Base-by-base conservation (phyloP, 2,113 vertebrate species). In the Psilopogon haemacephalus region DNA sequence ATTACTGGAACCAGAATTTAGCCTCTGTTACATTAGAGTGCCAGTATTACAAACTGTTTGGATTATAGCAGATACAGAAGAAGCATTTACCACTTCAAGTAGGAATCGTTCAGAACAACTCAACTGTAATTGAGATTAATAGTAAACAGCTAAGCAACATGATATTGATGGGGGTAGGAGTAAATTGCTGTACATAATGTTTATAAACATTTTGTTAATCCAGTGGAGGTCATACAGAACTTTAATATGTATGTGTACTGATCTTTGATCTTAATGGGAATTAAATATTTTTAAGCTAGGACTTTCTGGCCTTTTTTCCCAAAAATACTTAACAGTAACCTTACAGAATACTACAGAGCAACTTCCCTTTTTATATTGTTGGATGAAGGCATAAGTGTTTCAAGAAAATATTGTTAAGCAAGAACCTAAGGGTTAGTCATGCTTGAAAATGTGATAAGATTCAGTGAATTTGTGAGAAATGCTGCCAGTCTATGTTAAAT, bases 161-260 rank as follows among this genome's bases (percentile, higher is more conserved):
- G 13, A 27, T 38, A 48, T 12, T 62, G 33, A 35, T 0, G 11
- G 37, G 12, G 19, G n/a, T 9, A 10, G 30, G 11, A 33, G 27
- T 58, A 68, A 67, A 59, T 40, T 50, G 59, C 6, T 95, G 89
- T 93, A 81, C 78, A 81, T 95, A 81, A 77, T 88, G 54, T 88
- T 88, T 84, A 62, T 84, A 88, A 84, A 6, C 38, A 71, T 91
- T 87, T 89, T 90, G 68, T 76, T 94, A 76, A 67, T 78, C 69
- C 23, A 68, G 14, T 54, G 54, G 60, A 68, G 48, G 48, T 71
- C 64, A 54, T 68, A 83, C 18, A 54, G 64, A 60, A 74, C 27
- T 81, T 40, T 87, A 55, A 62, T 65, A 62, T 3, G 0, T 70
- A 4, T 70, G 69, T 68, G 58, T 83, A 70, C 38, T 74, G 77